These are phyloP conservation scores for Corythaeola cristata DNA, from an alignment of 2,113 vertebrate species.

Conservation along the genomic window DNA sequence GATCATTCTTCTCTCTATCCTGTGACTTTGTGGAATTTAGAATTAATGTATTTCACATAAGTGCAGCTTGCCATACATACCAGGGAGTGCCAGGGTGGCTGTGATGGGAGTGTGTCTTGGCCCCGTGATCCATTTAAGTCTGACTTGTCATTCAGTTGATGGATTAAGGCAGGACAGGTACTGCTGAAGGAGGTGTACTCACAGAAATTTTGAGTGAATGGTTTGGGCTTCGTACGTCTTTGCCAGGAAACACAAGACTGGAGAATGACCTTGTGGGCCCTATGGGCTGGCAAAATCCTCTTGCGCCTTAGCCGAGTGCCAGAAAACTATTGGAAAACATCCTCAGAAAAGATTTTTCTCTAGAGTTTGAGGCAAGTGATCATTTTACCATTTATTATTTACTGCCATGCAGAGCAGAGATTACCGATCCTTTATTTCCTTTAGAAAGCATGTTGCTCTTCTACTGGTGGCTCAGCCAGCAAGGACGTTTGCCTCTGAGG, in stretches of 20 bases:
- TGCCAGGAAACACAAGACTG: background rate
- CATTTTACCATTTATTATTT: background rate
- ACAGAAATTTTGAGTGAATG: no score
- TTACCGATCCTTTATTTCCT: background rate
- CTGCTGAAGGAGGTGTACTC: background rate
- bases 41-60: background rate
- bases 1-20: accelerated
- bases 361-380: background rate
- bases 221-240: background rate
- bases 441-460: background rate
- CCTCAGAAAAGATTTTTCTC: background rate
- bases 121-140: background rate
- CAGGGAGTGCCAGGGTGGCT: background rate
- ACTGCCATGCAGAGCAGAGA: background rate
- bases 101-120: background rate
- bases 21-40: background rate
- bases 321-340: background rate
- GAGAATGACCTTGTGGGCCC: background rate
- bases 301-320: background rate
- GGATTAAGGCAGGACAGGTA: background rate
- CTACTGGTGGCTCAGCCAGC: background rate
- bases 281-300: background rate
- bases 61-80: accelerated
- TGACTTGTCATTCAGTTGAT: no score
- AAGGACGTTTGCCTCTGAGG: background rate